Conservation (phyloP, 1,140 invertebrate species). For the Parapsyche elsis region DNA sequence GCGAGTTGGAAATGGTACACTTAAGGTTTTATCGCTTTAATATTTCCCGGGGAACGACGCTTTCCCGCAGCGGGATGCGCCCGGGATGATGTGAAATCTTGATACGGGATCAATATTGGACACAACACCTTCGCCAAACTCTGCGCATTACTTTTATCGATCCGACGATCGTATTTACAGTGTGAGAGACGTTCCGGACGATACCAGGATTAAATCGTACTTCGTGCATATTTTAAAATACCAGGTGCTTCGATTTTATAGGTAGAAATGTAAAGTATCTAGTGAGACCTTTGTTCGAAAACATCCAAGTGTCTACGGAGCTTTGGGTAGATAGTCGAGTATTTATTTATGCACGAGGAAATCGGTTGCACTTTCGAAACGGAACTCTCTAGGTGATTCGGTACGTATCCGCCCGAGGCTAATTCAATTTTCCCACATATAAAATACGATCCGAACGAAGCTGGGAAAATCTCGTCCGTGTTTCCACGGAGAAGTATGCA, state of each 20-base stretch:
- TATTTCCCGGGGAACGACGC: slow-evolving; percentile 4
- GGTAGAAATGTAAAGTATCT: too few species aligned
- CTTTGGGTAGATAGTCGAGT: neutral
- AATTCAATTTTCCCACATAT: slow-evolving; percentile 16
- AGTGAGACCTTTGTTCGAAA: too few species aligned
- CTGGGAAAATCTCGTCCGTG: neutral
- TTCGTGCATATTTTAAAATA: too few species aligned
- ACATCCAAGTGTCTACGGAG: neutral
- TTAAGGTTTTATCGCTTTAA: slow-evolving; percentile 41
- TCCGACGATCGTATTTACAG: neutral
- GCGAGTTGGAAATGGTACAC: slow-evolving; percentile 40
- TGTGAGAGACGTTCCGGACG: neutral
- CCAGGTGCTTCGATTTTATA: too few species aligned
- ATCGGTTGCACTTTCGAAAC: slow-evolving; percentile 8
- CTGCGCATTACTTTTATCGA: neutral
- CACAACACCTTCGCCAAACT: neutral
- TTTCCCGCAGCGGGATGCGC: neutral
- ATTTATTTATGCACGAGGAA: slow-evolving; percentile 10
- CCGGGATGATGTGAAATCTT: slow-evolving; percentile 15
- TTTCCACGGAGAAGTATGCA: slow-evolving; percentile 15
- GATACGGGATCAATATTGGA: neutral
- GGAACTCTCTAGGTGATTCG: neutral
- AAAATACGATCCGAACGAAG: neutral
- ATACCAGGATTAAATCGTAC: neutral
- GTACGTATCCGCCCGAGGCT: slow-evolving; percentile 5